Conservation (phyloP, 2,797 vertebrate species). For the Dipus sagitta region DNA sequence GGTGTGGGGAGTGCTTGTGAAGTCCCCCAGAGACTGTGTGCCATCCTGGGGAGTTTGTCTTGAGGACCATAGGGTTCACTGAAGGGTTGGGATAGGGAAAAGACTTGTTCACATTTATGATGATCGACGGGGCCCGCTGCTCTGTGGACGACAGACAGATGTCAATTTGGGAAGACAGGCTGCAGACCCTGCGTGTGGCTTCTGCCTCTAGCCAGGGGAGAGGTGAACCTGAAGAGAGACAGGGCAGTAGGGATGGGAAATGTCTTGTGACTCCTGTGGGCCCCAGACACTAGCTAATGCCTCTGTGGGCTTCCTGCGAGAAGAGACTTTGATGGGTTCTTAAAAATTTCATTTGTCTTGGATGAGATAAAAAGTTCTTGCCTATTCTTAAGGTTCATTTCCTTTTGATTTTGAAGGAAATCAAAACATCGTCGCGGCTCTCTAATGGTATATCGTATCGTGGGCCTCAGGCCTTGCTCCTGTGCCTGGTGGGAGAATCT, state of each 20-base stretch:
- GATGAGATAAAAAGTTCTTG: conserved; percentile 25
- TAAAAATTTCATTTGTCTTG: conserved; percentile 26
- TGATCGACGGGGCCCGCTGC: not conserved
- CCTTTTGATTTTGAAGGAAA: conserved; percentile 34
- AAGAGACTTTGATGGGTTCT: not conserved
- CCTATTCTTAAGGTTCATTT: not conserved
- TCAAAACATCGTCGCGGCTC: not conserved
- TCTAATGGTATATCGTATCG: not conserved
- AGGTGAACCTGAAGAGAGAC: not conserved
- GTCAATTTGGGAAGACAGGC: too few relatives aligned
- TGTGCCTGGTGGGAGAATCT: not conserved
- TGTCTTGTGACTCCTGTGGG: too few relatives aligned
- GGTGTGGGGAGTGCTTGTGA: rapidly evolving
- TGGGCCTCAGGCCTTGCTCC: not conserved
- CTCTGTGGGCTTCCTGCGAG: not conserved
- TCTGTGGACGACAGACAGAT: not conserved
- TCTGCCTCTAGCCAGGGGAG: not conserved
- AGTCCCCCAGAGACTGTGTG: not conserved
- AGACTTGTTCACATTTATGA: not conserved
- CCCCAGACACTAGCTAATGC: not conserved
- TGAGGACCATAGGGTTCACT: not conserved
- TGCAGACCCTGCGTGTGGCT: not conserved
- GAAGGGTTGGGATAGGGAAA: not conserved
- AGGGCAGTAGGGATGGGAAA: not conserved
- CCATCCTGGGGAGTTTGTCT: not conserved